Evolutionary conservation across 2,113 vertebrate species (phyloP).

Genomic region (Jacana jacana): DNA sequence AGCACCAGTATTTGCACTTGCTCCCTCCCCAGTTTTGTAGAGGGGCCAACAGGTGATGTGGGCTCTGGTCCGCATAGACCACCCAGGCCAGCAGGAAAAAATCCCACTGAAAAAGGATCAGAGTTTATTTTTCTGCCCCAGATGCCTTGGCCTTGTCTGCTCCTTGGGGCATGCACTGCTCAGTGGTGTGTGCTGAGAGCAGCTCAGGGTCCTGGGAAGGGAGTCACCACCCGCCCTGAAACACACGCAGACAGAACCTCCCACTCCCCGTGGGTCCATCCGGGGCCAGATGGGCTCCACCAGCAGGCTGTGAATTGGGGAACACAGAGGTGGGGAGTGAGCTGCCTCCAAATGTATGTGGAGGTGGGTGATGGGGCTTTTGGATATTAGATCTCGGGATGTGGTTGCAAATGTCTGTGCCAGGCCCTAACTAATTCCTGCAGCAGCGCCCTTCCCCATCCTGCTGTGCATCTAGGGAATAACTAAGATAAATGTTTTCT

Average conservation of each 20-base stretch:
- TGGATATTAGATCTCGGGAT: neutral
- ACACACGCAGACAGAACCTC: neutral
- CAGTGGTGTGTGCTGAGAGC: neutral
- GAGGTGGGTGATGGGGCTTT: neutral
- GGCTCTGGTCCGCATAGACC: neutral
- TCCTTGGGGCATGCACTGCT: neutral
- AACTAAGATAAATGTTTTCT: neutral
- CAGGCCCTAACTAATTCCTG: neutral
- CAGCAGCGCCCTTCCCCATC: neutral
- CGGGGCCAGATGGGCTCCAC: neutral
- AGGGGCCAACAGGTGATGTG: accelerated
- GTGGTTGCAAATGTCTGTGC: too few relatives aligned
- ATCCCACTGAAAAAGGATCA: neutral
- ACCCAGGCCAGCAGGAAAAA: neutral
- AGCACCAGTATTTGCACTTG: neutral
- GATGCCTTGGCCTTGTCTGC: neutral
- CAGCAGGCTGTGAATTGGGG: neutral
- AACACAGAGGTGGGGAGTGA: neutral
- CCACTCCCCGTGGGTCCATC: neutral
- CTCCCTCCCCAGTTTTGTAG: neutral
- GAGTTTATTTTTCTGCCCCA: neutral
- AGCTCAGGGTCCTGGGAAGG: too few relatives aligned
- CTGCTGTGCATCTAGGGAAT: neutral
- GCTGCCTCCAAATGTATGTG: neutral
- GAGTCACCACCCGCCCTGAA: neutral